A percentile compares a stretch with the other conserved stretches of the same genome.
These are phyloP conservation scores for Typhlichthys eigenmanni DNA, from an alignment of 2,797 vertebrate species.

Conservation along the genomic window DNA sequence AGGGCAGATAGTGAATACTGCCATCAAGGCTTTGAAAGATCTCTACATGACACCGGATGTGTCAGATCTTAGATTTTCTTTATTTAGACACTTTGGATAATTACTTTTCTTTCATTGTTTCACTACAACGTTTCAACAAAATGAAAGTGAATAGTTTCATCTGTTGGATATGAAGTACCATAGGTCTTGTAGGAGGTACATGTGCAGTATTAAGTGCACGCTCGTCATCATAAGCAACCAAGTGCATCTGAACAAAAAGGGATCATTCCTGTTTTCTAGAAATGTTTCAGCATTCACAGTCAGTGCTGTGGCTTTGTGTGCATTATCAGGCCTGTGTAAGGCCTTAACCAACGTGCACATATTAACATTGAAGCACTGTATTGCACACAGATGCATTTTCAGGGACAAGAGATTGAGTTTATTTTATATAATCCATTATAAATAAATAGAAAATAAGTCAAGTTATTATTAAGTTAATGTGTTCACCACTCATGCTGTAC, in stretches of 20 bases:
- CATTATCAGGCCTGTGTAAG: conserved; percentile 37
- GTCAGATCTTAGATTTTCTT: conserved; percentile 27
- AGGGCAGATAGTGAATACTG: conserved; percentile 20
- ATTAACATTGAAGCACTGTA: conserved; percentile 11
- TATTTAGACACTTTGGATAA: conserved; percentile 43
- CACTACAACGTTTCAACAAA: conserved; percentile 45
- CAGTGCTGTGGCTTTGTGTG: conserved; percentile 38
- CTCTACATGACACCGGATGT: conserved; percentile 8
- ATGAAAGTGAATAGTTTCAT: conserved; percentile 58
- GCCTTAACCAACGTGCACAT: conserved; percentile 23
- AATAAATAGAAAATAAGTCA: not conserved
- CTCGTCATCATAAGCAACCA: conserved; percentile 65
- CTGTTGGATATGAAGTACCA: conserved; percentile 46
- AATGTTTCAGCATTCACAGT: conserved; percentile 52
- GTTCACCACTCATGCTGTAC: too few species aligned
- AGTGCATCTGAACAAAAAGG: conserved; percentile 55
- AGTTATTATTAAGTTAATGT: too few species aligned
- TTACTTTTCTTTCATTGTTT: conserved; percentile 38
- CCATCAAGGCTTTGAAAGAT: conserved; percentile 25
- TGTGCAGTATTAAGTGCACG: conserved; percentile 42
- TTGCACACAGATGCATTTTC: not conserved
- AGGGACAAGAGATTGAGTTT: conserved; percentile 3
- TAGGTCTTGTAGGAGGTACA: conserved; percentile 42
- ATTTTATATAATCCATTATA: not conserved
- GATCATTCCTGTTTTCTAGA: conserved; percentile 60